These are phyloP conservation scores for Pogoniulus pusillus DNA, from an alignment of 2,797 vertebrate species.

Conservation along the genomic window DNA sequence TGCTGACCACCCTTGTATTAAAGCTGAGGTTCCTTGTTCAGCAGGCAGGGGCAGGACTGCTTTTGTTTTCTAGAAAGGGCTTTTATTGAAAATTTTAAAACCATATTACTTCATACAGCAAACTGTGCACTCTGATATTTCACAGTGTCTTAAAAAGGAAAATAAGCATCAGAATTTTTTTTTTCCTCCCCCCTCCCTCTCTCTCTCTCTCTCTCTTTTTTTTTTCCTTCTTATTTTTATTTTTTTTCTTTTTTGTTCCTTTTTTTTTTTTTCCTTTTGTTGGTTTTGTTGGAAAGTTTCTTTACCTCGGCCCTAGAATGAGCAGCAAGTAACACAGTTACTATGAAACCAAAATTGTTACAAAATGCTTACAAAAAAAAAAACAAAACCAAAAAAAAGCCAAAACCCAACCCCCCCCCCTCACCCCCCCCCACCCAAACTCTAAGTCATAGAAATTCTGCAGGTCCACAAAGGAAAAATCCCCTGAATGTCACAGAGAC, in stretches of 20 bases:
- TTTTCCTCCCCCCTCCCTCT: slow-evolving; percentile 56
- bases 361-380: slow-evolving; percentile 99
- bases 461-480: slow-evolving; percentile 92
- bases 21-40: neutral
- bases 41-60: neutral
- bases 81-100: slow-evolving; percentile 98
- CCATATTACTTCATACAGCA: slow-evolving; percentile 98
- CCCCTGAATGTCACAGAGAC: slow-evolving; percentile 83
- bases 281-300: slow-evolving; percentile 78
- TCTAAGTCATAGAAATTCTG: slow-evolving; percentile 99
- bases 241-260: slow-evolving; percentile 60
- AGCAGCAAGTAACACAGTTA: slow-evolving; percentile 94
- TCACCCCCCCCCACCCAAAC: no score
- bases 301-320: slow-evolving; percentile 84
- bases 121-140: slow-evolving; percentile 99
- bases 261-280: slow-evolving; percentile 54
- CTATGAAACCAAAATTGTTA: slow-evolving; percentile 94
- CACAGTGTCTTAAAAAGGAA: slow-evolving; percentile 99
- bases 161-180: slow-evolving; percentile 86
- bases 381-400: no score
- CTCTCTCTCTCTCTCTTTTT: no score
- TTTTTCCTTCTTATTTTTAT: neutral
- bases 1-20: no score
- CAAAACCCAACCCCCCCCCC: no score
- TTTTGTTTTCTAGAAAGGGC: slow-evolving; percentile 80